A percentile compares a stretch with the other conserved stretches of the same genome.
These are phyloP conservation scores for Ectemnius lituratus DNA, from an alignment of 2,888 invertebrate species.

Conservation along the genomic window DNA sequence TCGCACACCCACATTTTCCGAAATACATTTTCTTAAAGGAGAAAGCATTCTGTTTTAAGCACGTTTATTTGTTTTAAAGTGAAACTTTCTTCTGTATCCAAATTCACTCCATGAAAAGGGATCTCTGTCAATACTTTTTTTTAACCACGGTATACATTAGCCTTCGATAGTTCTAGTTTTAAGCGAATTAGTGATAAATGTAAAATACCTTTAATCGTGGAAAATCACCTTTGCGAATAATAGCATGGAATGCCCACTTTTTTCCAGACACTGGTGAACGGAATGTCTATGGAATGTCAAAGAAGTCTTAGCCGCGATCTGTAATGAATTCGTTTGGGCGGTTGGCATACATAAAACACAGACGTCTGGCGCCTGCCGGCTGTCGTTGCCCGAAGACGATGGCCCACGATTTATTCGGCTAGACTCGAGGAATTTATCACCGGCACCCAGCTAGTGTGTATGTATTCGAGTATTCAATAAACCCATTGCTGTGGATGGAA, in stretches of 20 bases:
- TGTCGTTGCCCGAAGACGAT: conserved; percentile 22
- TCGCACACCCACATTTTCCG: too few species aligned
- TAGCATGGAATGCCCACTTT: background rate
- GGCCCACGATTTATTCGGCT: conserved; percentile 41
- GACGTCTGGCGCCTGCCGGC: conserved; percentile 35
- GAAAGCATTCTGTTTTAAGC: too few species aligned
- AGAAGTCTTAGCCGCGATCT: conserved; percentile 16
- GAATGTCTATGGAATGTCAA: conserved; percentile 37
- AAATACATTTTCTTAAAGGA: too few species aligned
- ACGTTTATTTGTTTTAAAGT: too few species aligned
- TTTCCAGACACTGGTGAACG: background rate
- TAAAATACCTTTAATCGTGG: too few species aligned
- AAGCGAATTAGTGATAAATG: too few species aligned
- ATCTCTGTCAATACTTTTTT: too few species aligned
- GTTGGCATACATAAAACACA: conserved; percentile 11
- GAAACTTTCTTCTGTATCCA: too few species aligned
- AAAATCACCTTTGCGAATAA: too few species aligned
- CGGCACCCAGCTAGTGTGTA: background rate
- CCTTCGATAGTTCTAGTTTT: too few species aligned
- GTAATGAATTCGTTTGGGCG: conserved; percentile 25
- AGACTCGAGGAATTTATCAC: conserved; percentile 23
- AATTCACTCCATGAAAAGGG: too few species aligned
- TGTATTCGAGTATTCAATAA: conserved; percentile 12
- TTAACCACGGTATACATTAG: too few species aligned
- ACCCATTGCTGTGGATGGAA: background rate